Evolutionary conservation across 2,113 vertebrate species (phyloP), one percentile per base, ranked within the genome.

Genomic region (Varanus salvator): DNA sequence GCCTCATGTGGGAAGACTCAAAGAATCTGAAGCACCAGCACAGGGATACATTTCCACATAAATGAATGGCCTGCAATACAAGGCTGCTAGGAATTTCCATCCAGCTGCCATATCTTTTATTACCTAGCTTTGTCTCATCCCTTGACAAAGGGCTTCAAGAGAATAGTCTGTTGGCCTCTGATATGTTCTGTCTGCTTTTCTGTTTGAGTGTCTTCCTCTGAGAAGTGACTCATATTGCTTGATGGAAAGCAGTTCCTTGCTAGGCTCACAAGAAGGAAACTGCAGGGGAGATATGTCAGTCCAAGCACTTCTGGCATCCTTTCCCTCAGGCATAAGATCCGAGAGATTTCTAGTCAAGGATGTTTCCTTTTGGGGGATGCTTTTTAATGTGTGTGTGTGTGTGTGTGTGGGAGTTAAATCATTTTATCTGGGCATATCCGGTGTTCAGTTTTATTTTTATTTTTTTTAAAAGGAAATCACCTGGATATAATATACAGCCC

Each of bases 171-270:
- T 89, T 69, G 89, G 86, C 23, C 68, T 15, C 23, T 87, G 52
- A 48, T 31, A 15, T 77, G 31, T 50, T 81, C 48, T 0, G 85
- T 92, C 91, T 95, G 89, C 89, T 95, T 76, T 95, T 93, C 93
- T 92, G 85, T 94, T 6, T 84, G 57, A 93, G 89, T 83, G 87
- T 84, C 85, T 68, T 87, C 91, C 92, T 69, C 14, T 23, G 95
- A 87, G 91, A 95, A 78, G 50, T 94, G 92, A 92, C 92, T 96
- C 88, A 93, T 23, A 66, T n/a, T 50, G 8, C 25, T 80, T 90
- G 94, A 94, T 86, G 89, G 50, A 93, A 93, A 92, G 89, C 92
- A 88, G 89, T 0, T 21, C 90, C 94, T 94, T 89, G 80, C 75
- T 81, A 92, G 85, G 91, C 84, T 94, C 88, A 87, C 68, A n/a